Conservation (phyloP, 1,140 invertebrate species). For the Ctenoplectra terminalis region DNA sequence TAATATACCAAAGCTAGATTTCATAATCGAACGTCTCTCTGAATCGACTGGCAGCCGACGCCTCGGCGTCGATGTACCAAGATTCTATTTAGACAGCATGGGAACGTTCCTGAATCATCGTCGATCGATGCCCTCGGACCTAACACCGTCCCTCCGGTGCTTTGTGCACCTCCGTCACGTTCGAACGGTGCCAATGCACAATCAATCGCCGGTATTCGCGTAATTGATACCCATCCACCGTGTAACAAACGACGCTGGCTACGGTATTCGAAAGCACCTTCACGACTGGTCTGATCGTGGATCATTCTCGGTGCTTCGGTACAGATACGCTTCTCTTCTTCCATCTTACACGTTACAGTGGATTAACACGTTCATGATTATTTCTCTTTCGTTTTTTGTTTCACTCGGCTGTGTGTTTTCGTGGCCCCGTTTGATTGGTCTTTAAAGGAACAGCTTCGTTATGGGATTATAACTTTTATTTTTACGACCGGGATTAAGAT, state of each 20-base stretch:
- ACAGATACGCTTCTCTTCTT: conserved; percentile 1
- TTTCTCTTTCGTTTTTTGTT: too few species aligned
- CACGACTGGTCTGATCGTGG: conserved; percentile 15
- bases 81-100: conserved; percentile 44
- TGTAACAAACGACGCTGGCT: conserved; percentile 51
- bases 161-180: conserved; percentile 35
- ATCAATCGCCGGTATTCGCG: conserved; percentile 54
- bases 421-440: not conserved
- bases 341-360: not conserved
- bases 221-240: conserved; percentile 52
- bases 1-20: conserved; percentile 23
- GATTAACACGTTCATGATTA: not conserved
- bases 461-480: not conserved
- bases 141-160: not conserved
- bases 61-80: not conserved
- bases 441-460: not conserved
- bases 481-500: not conserved
- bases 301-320: conserved; percentile 11
- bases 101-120: conserved; percentile 45
- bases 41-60: not conserved
- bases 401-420: not conserved
- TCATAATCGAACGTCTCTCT: conserved; percentile 10
- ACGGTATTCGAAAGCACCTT: conserved; percentile 20
- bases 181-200: conserved; percentile 48
- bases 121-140: conserved; percentile 10